Evolutionary conservation across 2,888 invertebrate species (phyloP), one percentile per base, ranked within the genome.

Genomic region (Tenthredo scrophulariae): DNA sequence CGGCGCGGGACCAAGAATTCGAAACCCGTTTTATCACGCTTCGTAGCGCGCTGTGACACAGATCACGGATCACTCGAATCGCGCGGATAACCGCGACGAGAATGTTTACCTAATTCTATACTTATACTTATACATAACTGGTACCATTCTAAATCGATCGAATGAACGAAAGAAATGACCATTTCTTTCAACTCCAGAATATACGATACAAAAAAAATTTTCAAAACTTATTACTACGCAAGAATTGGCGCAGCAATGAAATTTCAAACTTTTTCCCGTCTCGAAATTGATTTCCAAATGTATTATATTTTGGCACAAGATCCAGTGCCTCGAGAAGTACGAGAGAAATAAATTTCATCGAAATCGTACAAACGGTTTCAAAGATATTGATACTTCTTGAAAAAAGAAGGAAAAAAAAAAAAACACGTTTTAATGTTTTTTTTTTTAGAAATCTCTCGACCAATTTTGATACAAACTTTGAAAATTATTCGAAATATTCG

Each of bases 1-100:
- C 80, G 22, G 15, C 29, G 54, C 50, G 77, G 3, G 46, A 13
- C 62, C 67, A 22, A 40, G 83, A 83, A 83, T 83, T 70, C 29
- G 46, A 46, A 83, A 83, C 83, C 83, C 65, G 83, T 83, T 83
- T 83, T 67, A 67, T 43, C 67, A 83, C 83, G 83, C 67, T 83
- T 70, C 65, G 83, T 40, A 29, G 67, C 50, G 43, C 33, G 29
- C 46, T 83, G 83, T 83, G 83, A 83, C 83, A 83, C 83, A 83
- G 83, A 83, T 83, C 67, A 83, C 80, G 40, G 54, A 50, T 77
- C 67, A 67, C 54, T 15, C 72, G 54, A 33, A 77, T 77, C 29
- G 29, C n/a, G 15, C 3, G 40, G 37, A 37, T 37, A 80, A 80
- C 58, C 80, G 50, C 58, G 80, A 80, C 62, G 58, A 22, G 37